phyloP scores from a whole-genome alignment of 2,888 invertebrate species.

The Chrysolina oricalcia region DNA sequence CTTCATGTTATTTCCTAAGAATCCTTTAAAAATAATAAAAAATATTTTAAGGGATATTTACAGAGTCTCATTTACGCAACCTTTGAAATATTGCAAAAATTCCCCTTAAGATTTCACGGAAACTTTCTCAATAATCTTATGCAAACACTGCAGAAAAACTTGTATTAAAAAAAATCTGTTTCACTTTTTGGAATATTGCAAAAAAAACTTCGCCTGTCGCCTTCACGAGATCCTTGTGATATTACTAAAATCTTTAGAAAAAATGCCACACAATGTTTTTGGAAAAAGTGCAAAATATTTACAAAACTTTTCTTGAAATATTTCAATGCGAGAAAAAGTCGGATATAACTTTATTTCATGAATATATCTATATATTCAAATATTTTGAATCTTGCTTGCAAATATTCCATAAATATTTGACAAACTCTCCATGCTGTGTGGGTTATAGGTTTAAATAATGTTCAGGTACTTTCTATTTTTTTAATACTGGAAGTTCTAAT shows the following conservation, averaged over 20 bases:
- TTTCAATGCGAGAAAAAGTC: conserved; percentile 11
- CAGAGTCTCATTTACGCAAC: not conserved
- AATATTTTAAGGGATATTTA: not conserved
- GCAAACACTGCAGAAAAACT: not conserved
- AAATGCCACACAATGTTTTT: not conserved
- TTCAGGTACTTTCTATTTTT: too few species aligned
- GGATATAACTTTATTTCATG: conserved; percentile 10
- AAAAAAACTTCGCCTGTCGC: not conserved
- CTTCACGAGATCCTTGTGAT: conserved; percentile 5
- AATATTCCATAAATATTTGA: conserved; percentile 17
- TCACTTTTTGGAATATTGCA: not conserved
- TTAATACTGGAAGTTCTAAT: too few species aligned
- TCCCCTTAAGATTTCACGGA: conserved; percentile 10
- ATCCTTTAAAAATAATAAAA: too few species aligned
- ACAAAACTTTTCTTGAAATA: not conserved
- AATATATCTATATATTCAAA: conserved; percentile 7
- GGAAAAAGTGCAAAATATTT: not conserved
- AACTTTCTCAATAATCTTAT: conserved; percentile 8
- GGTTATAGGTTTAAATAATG: too few species aligned
- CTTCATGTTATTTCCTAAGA: not conserved
- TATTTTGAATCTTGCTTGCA: not conserved
- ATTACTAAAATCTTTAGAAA: conserved; percentile 17
- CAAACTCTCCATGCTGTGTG: not conserved
- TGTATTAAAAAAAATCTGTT: not conserved
- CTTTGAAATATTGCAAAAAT: conserved; percentile 12